A percentile compares a stretch with the other conserved stretches of the same genome.
Conservation (phyloP, 2,113 vertebrate genomes). For the Dipodomys merriami region DNA sequence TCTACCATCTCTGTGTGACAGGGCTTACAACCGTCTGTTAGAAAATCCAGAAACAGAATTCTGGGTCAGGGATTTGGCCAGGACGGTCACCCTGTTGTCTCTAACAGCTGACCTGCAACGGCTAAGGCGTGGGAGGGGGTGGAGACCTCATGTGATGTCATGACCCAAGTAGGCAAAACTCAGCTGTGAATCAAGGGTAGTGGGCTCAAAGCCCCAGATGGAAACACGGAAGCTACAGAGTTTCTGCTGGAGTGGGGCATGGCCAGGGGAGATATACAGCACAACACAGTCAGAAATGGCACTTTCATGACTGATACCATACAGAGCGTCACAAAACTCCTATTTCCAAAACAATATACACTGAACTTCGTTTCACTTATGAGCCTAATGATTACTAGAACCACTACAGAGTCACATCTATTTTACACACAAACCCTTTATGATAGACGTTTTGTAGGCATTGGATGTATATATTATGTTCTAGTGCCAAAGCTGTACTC, state of each 20-base stretch:
- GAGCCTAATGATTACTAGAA: not conserved
- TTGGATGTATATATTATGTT: not conserved
- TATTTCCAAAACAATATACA: not conserved
- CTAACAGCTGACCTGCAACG: not conserved
- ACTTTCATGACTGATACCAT: not conserved
- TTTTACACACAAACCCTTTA: not conserved
- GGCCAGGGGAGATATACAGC: not conserved
- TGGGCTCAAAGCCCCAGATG: not conserved
- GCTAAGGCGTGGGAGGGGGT: not conserved
- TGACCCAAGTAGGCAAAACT: not conserved
- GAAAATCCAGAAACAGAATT: slow-evolving; percentile 36
- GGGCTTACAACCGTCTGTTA: slow-evolving; percentile 11
- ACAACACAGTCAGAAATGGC: not conserved
- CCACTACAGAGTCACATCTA: not conserved
- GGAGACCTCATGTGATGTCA: not conserved
- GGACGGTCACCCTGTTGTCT: not conserved
- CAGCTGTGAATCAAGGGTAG: not conserved
- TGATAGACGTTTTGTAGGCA: not conserved
- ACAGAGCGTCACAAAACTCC: not conserved
- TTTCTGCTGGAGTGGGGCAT: no score
- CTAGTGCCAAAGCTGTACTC: not conserved
- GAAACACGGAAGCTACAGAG: not conserved
- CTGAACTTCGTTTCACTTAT: not conserved
- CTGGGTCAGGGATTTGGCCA: not conserved
- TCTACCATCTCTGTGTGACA: slow-evolving; percentile 64